Evolutionary conservation across 2,888 invertebrate species (phyloP).

Genomic region (Heliconius erato): DNA sequence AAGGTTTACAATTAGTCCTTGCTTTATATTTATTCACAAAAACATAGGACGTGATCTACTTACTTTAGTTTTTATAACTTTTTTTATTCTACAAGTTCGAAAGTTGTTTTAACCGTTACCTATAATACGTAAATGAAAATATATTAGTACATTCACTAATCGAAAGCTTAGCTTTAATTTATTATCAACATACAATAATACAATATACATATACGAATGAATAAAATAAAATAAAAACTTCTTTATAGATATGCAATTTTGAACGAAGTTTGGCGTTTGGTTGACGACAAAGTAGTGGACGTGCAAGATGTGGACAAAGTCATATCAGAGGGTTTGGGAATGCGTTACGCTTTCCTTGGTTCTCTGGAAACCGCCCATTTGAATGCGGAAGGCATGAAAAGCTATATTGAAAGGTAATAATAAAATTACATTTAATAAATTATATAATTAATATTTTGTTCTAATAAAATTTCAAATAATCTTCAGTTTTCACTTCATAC

Average conservation of each 20-base stretch:
- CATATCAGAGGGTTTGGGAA: conserved; percentile 97
- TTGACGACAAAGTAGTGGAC: conserved; percentile 92
- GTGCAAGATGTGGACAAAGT: conserved; percentile 96
- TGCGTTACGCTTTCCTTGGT: conserved; percentile 98
- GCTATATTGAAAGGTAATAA: conserved; percentile 85
- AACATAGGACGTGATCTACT: conserved; percentile 1
- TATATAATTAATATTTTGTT: too few relatives aligned
- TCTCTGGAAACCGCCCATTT: conserved; percentile 97
- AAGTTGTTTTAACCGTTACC: conserved; percentile 19
- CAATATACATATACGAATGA: not conserved
- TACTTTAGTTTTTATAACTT: not conserved
- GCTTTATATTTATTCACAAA: not conserved
- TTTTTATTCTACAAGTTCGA: not conserved
- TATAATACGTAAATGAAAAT: not conserved
- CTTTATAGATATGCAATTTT: conserved; percentile 92
- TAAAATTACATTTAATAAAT: not conserved
- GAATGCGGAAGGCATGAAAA: conserved; percentile 94
- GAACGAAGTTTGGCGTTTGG: conserved; percentile 96
- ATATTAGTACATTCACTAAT: not conserved
- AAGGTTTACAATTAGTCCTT: not conserved
- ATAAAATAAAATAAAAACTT: not conserved
- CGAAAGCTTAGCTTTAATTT: not conserved
- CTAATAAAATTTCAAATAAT: too few relatives aligned
- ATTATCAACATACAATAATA: not conserved
- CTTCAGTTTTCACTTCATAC: too few relatives aligned